These are phyloP conservation scores for Gnathonemus echidnorhynchus DNA, from an alignment of 2,113 vertebrate species.

Conservation along the genomic window DNA sequence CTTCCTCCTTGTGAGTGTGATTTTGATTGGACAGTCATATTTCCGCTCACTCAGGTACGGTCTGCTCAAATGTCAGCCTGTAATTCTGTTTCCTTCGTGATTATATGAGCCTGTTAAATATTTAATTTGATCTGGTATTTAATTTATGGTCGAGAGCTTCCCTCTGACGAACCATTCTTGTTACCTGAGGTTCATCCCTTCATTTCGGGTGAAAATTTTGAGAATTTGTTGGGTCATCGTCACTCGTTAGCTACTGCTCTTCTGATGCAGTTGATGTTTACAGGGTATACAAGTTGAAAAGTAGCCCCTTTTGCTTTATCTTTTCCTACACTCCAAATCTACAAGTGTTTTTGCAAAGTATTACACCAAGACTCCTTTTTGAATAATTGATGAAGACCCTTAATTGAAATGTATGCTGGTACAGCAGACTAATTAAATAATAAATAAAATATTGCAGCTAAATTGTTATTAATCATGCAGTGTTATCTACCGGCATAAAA, in stretches of 20 bases:
- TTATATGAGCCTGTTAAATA: background rate
- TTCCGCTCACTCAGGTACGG: background rate
- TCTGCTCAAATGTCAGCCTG: background rate
- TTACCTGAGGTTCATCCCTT: background rate
- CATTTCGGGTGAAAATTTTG: background rate
- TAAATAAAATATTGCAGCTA: background rate
- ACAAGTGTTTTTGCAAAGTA: background rate
- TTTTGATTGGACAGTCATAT: background rate
- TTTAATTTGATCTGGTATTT: background rate
- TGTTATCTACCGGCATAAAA: background rate
- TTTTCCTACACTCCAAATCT: background rate
- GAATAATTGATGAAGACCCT: background rate
- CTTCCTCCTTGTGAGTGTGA: background rate
- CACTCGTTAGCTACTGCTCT: background rate
- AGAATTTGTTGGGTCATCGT: background rate
- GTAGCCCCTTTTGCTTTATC: background rate
- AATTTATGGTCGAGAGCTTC: background rate
- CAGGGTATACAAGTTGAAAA: background rate
- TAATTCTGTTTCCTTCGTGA: slow-evolving; percentile 1
- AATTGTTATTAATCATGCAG: background rate
- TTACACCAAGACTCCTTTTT: background rate
- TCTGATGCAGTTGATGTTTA: background rate
- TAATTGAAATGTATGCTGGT: background rate
- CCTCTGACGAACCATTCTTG: background rate
- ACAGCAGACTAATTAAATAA: background rate